Evolutionary conservation across 2,113 vertebrate species (phyloP).

Genomic region (Myrmecophaga tridactyla): DNA sequence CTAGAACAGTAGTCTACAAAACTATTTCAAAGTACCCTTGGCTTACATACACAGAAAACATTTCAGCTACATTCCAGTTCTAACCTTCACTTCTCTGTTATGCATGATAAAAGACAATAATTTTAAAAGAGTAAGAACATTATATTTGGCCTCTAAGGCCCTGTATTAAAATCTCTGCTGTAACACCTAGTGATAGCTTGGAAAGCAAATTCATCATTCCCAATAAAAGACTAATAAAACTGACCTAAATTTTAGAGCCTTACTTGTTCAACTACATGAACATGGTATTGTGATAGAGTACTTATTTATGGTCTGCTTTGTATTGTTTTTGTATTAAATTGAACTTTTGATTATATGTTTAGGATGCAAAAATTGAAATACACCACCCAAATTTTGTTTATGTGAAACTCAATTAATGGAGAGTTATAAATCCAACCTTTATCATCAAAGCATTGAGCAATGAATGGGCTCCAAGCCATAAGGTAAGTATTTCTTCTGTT

Average conservation of each 20-base stretch:
- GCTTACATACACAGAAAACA: background rate
- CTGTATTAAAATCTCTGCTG: background rate
- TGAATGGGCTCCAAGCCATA: background rate
- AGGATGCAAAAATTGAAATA: background rate
- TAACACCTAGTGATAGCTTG: background rate
- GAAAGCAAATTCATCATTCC: background rate
- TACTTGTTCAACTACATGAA: background rate
- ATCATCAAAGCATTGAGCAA: background rate
- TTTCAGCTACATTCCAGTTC: background rate
- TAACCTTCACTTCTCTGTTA: background rate
- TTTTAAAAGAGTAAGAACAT: background rate
- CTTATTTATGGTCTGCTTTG: background rate
- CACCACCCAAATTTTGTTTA: background rate
- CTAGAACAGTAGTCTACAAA: too few relatives aligned
- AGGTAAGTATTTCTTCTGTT: background rate
- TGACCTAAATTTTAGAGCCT: background rate
- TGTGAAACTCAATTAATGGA: background rate
- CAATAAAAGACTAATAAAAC: background rate
- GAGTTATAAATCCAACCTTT: too few relatives aligned
- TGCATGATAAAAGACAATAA: background rate
- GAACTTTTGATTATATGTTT: too few relatives aligned
- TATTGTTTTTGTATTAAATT: background rate
- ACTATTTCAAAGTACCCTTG: background rate
- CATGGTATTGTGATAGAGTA: background rate
- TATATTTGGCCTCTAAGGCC: background rate